Evolutionary conservation across 2,113 vertebrate species (phyloP), one percentile per base, ranked within the genome.

Genomic region (Pterocles orientalis): DNA sequence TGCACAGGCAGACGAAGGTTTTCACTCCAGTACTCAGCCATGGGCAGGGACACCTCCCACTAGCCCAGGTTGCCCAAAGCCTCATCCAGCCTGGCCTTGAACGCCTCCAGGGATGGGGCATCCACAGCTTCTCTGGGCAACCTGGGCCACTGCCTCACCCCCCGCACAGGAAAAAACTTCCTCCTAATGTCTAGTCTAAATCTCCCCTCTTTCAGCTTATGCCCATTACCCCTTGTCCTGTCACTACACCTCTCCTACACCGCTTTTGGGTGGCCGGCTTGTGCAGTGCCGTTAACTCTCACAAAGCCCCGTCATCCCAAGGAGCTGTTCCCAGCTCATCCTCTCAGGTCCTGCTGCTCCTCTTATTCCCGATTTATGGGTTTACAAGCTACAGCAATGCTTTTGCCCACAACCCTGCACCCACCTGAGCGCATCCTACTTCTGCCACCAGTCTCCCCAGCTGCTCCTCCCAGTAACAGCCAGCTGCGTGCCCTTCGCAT

Each of bases 291-390:
- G 23, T 9, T 65, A 16, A 48, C 34, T 47, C 20, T 82, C 26
- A 82, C 31, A 83, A 51, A 76, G 34, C 23, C 5, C 0, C 18
- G 21, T 43, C 20, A 13, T 29, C 14, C 70, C 13, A 19, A 76
- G 45, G 33, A 86, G 28, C 43, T 48, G 33, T n/a, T n/a, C n/a
- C n/a, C n/a, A n/a, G n/a, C n/a, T 5, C 51, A 28, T 39, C n/a
- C 19, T n/a, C 28, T 64, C 14, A 23, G 4, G 14, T 50, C 21
- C 36, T 45, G 12, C 43, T 58, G 61, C 70, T 89, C 56, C n/a
- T 69, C 33, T 76, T 62, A 18, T 16, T 91, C 33, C 29, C 17
- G 53, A 1, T 0, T 41, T 39, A 57, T 0, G 3, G 71, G 25
- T 11, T 86, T 78, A 47, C 29, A 43, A 5, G 28, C 48, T 65